Evolutionary conservation across 2,113 vertebrate genomes (phyloP).

Genomic region (Pachycephala philippinensis): DNA sequence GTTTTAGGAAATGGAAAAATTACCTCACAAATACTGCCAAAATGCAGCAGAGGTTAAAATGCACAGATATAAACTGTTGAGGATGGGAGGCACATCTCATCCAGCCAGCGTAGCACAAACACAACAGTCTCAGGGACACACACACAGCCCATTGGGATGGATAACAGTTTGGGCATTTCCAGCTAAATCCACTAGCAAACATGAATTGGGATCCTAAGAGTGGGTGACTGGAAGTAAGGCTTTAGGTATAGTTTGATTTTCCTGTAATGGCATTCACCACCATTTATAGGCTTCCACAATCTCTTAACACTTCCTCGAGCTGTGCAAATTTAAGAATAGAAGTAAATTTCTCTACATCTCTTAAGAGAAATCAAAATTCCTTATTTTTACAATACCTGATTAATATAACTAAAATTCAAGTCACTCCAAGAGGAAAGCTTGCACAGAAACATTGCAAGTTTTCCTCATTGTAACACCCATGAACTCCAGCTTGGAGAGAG

Average conservation of each 20-base stretch:
- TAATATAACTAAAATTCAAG: neutral
- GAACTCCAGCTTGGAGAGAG: neutral
- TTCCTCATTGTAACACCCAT: neutral
- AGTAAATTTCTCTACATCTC: neutral
- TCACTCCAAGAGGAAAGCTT: neutral
- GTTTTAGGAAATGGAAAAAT: neutral
- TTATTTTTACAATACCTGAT: neutral
- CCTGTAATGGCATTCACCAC: neutral
- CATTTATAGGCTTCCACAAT: neutral
- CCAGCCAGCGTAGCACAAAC: neutral
- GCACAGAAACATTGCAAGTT: neutral
- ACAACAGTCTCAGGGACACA: neutral
- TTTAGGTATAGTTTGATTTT: neutral
- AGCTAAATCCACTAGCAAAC: neutral
- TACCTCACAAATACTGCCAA: neutral
- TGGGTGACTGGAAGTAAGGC: neutral
- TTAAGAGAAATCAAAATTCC: neutral
- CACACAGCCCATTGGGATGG: neutral
- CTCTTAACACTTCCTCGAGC: neutral
- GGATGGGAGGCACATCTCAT: neutral
- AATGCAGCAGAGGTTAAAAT: neutral
- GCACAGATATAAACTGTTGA: rapidly evolving
- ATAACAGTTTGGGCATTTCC: neutral
- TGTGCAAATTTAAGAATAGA: neutral
- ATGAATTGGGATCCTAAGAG: neutral